A percentile compares a stretch with the other conserved stretches of the same genome.
Evolutionary conservation across 2,888 invertebrate genomes (phyloP).

Genomic region (Silvanus unidentatus): DNA sequence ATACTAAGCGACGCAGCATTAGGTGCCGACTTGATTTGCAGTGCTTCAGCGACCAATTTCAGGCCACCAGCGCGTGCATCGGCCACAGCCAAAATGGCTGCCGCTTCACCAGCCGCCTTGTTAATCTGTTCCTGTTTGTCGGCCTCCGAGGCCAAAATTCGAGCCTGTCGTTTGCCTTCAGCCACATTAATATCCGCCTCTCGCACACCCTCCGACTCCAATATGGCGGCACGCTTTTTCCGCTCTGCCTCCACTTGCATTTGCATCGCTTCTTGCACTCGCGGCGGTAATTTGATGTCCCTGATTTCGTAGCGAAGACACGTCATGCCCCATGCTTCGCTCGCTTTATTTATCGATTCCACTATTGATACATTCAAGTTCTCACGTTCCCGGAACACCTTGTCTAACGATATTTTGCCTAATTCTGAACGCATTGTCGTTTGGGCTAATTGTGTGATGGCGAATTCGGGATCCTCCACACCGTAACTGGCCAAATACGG

Average conservation of each 20-base stretch:
- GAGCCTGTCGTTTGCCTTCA: slow-evolving; percentile 86
- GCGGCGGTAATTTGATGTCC: slow-evolving; percentile 80
- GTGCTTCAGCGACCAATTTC: slow-evolving; percentile 65
- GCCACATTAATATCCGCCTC: slow-evolving; percentile 96
- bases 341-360: slow-evolving; percentile 94
- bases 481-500: slow-evolving; percentile 95
- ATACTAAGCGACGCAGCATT: slow-evolving; percentile 88
- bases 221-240: slow-evolving; percentile 89
- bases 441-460: slow-evolving; percentile 97
- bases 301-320: slow-evolving; percentile 94
- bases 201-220: slow-evolving; percentile 92
- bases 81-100: slow-evolving; percentile 86
- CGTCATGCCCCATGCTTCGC: slow-evolving; percentile 96
- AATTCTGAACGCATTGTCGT: slow-evolving; percentile 99
- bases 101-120: slow-evolving; percentile 86
- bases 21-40: slow-evolving; percentile 57
- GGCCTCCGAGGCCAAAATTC: slow-evolving; percentile 92
- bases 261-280: slow-evolving; percentile 99
- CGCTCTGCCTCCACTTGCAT: slow-evolving; percentile 99
- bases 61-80: slow-evolving; percentile 85
- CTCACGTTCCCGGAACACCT: slow-evolving; percentile 94
- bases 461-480: slow-evolving; percentile 98
- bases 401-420: slow-evolving; percentile 94
- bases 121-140: slow-evolving; percentile 92
- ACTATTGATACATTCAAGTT: slow-evolving; percentile 92